Percentiles rank a stretch among this genome's conserved stretches.
These are phyloP conservation scores for Drosophila lini DNA, from an alignment of 1,140 invertebrate species.

Conservation along the genomic window DNA sequence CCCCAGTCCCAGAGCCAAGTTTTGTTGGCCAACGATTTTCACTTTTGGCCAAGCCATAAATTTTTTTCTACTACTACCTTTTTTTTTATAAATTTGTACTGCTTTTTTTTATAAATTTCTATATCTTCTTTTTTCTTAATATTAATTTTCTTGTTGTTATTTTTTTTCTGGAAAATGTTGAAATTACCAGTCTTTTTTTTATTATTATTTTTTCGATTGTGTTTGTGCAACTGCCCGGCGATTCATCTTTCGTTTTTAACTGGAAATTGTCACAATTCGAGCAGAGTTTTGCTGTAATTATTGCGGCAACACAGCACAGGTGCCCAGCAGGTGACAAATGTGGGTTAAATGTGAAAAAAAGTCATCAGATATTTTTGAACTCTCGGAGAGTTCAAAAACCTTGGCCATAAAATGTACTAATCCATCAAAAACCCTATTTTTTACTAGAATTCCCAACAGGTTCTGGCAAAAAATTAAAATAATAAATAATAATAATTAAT, in stretches of 20 bases:
- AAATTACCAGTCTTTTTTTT: constrained; percentile 12
- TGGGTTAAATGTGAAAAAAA: constrained; percentile 11
- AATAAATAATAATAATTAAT: no score
- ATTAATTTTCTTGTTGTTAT: not conserved
- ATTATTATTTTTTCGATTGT: constrained; percentile 6
- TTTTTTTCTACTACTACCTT: constrained; percentile 19
- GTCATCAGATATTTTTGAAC: constrained; percentile 23
- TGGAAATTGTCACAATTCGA: constrained; percentile 37
- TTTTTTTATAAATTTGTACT: not conserved
- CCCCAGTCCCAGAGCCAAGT: not conserved
- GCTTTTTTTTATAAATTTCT: not conserved
- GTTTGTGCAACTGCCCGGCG: constrained; percentile 16
- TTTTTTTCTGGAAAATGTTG: constrained; percentile 12
- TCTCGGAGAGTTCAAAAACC: not conserved
- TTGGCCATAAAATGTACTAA: no score
- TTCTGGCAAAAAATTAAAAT: not conserved
- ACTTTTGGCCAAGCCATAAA: constrained; percentile 54
- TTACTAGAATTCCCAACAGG: not conserved
- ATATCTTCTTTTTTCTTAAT: not conserved
- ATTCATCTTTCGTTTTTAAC: constrained; percentile 41
- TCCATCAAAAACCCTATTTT: not conserved
- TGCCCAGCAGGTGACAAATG: constrained; percentile 27
- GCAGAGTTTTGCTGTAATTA: constrained; percentile 28
- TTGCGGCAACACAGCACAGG: constrained; percentile 16
- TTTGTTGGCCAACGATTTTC: constrained; percentile 41